Conservation (phyloP, 2,113 vertebrate species). For the Chaetorhynchus papuensis region DNA sequence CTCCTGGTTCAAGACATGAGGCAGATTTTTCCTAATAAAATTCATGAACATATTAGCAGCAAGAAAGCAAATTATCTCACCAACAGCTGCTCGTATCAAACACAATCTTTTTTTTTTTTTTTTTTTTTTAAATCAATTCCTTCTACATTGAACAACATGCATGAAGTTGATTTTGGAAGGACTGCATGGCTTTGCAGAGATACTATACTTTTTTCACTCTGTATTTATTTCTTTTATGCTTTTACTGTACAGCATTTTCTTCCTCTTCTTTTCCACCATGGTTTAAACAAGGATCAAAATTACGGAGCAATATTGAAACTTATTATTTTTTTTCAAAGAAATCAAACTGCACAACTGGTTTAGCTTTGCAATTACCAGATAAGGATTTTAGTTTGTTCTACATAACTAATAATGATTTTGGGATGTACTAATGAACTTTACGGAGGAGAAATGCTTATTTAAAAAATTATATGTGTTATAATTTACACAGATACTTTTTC, state of each 20-base stretch:
- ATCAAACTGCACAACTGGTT: neutral
- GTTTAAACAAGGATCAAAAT: neutral
- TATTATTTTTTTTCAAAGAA: neutral
- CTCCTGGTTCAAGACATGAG: constrained; percentile 75
- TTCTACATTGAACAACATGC: neutral
- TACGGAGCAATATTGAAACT: neutral
- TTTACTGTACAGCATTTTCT: neutral
- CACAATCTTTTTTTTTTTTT: neutral
- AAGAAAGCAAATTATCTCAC: constrained; percentile 69
- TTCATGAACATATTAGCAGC: constrained; percentile 42
- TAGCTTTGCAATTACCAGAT: neutral
- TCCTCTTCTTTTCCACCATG: neutral
- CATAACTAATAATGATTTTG: neutral
- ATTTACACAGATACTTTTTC: neutral
- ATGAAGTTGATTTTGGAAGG: neutral
- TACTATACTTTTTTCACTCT: neutral
- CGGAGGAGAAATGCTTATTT: neutral
- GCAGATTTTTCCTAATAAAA: constrained; percentile 76
- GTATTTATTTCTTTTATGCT: neutral
- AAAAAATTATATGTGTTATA: neutral
- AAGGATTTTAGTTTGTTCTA: neutral
- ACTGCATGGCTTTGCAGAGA: neutral
- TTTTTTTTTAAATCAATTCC: neutral
- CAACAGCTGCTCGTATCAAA: constrained; percentile 29
- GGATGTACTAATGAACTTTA: neutral